These are phyloP conservation scores for Oreochromis niloticus DNA, from an alignment of 2,113 vertebrate species.

Conservation along the genomic window DNA sequence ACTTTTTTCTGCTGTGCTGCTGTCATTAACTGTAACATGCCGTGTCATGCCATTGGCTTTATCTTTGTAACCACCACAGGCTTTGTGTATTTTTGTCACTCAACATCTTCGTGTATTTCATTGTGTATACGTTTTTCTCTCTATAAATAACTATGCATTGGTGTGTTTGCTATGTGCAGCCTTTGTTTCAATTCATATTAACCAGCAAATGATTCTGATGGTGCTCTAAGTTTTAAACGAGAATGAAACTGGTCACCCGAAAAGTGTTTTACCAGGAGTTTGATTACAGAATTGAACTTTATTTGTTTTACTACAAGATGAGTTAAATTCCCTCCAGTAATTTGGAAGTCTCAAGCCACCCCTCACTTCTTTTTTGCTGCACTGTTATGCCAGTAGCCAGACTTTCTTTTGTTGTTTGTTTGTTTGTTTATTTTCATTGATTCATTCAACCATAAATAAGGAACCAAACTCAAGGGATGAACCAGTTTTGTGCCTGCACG, in stretches of 20 bases:
- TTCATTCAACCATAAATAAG: background rate
- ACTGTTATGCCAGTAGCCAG: background rate
- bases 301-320: background rate
- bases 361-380: background rate
- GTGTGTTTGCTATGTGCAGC: background rate
- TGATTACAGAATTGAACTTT: background rate
- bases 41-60: conserved; percentile 5
- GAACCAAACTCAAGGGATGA: background rate
- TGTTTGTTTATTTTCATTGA: background rate
- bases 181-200: background rate
- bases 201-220: background rate
- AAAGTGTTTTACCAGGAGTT: background rate
- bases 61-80: background rate
- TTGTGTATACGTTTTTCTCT: background rate
- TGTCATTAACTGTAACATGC: conserved; percentile 15
- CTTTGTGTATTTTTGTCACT: background rate
- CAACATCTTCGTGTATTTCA: background rate
- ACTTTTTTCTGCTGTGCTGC: background rate
- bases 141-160: background rate
- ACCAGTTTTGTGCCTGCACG: background rate
- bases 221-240: background rate
- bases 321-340: background rate
- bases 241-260: background rate
- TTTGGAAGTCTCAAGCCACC: background rate
- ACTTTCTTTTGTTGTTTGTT: background rate